Evolutionary conservation across 2,888 invertebrate genomes (phyloP), one percentile per base, ranked within the genome.

Genomic region (Xanthostigma xanthostigma): DNA sequence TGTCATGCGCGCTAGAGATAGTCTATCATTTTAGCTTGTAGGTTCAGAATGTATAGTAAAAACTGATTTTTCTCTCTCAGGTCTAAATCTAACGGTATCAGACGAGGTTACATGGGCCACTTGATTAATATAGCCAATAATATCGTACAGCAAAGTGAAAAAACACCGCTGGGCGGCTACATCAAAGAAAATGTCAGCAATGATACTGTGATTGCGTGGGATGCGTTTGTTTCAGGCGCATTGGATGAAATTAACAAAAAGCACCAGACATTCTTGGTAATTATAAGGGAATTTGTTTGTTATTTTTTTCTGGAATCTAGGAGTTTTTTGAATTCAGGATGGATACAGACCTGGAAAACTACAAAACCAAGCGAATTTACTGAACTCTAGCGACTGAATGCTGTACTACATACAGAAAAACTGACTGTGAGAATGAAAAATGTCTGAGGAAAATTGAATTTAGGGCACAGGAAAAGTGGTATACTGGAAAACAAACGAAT

Each of bases 21-120:
- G 27, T 27, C 27, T 27, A 27, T 6, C 27, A 17, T 27, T 5
- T 27, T 27, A 27, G 27, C 27, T 27, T 27, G 5, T 27, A 27
- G 27, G 27, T 27, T 27, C 6, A 27, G 17, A 17, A 17, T 2
- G 17, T 17, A 17, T 17, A 17, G 17, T 17, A 17, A 27, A 27
- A 27, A 27, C 6, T 27, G 27, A 44, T 51, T 45, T 53, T 48
- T 49, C 60, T 60, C 17, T 17, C 17, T 46, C 50, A 77, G 75
- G 59, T 66, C 65, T 53, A 64, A 67, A 55, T 67, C 68, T 49
- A 74, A 73, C 53, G 72, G 73, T 50, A 65, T 75, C 48, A 71
- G 78, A 46, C 69, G 76, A 58, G 79, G 79, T 57, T 79, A 78
- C 57, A 79, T 79, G 78, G 79, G 79, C 50, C 79, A 79, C 62